Evolutionary conservation across 2,797 vertebrate species (phyloP).

Genomic region (Rhodeus uyekii): DNA sequence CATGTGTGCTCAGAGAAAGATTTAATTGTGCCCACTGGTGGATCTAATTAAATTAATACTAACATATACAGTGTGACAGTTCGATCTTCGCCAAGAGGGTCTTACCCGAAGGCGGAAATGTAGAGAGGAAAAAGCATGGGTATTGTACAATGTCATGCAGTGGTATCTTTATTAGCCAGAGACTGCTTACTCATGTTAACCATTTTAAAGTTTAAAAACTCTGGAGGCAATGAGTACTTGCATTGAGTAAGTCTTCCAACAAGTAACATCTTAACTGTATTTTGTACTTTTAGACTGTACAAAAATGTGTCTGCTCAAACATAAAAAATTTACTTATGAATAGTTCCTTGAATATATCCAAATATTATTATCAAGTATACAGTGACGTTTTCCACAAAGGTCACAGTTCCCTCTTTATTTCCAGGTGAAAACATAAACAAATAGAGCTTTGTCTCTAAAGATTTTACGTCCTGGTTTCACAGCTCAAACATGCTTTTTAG

Average conservation of each 20-base stretch:
- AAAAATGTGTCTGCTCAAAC: conserved; percentile 54
- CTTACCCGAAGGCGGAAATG: conserved; percentile 12
- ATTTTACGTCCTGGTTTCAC: conserved; percentile 40
- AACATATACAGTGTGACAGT: conserved; percentile 39
- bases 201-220: conserved; percentile 11
- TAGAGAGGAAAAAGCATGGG: conserved; percentile 6
- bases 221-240: not conserved
- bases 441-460: conserved; percentile 55
- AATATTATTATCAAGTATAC: conserved; percentile 67
- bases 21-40: conserved; percentile 53
- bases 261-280: conserved; percentile 6
- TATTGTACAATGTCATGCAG: conserved; percentile 16
- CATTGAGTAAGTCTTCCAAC: not conserved
- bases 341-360: conserved; percentile 64
- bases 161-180: conserved; percentile 8
- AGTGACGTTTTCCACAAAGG: conserved; percentile 63
- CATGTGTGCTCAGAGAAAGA: conserved; percentile 30
- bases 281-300: conserved; percentile 25
- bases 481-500: not conserved
- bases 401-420: conserved; percentile 72
- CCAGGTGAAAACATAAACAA: conserved; percentile 70
- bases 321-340: conserved; percentile 60
- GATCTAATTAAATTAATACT: conserved; percentile 52
- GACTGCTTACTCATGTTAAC: not conserved
- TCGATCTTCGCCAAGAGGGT: conserved; percentile 12